Evolutionary conservation across 2,888 invertebrate species (phyloP).

Genomic region (Carabus problematicus): DNA sequence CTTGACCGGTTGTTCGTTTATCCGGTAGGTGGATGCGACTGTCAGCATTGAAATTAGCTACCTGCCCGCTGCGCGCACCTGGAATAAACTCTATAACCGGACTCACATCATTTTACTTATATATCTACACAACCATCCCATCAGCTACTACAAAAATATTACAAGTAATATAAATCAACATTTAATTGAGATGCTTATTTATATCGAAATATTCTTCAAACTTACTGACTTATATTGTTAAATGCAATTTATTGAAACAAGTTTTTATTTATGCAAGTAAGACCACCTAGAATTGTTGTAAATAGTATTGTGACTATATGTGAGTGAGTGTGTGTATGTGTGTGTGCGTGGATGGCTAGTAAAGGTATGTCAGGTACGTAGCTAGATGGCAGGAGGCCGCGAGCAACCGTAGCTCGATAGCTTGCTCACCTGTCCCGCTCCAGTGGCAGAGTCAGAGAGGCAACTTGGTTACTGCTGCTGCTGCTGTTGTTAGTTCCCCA

Average conservation of each 20-base stretch:
- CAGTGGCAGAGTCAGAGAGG: constrained; percentile 13
- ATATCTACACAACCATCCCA: no score
- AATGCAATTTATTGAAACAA: no score
- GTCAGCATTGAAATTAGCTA: constrained; percentile 37
- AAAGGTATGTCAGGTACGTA: neutral
- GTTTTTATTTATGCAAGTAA: no score
- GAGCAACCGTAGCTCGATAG: neutral
- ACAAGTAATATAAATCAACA: no score
- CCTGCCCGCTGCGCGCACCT: constrained; percentile 36
- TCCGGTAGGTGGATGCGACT: constrained; percentile 31
- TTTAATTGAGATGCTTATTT: no score
- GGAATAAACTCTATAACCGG: constrained; percentile 7
- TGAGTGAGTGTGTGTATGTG: neutral
- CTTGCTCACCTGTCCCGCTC: constrained; percentile 11
- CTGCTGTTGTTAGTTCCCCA: no score
- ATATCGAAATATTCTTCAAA: no score
- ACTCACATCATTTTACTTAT: no score
- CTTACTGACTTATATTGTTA: no score
- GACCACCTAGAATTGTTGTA: no score
- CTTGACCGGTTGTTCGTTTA: constrained; percentile 10
- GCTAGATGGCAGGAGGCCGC: neutral
- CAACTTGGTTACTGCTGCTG: constrained; percentile 15
- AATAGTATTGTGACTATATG: neutral
- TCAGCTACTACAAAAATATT: no score
- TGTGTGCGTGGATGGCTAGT: neutral